These are phyloP conservation scores for Edolisoma coerulescens DNA, from an alignment of 2,113 vertebrate species.

Conservation along the genomic window DNA sequence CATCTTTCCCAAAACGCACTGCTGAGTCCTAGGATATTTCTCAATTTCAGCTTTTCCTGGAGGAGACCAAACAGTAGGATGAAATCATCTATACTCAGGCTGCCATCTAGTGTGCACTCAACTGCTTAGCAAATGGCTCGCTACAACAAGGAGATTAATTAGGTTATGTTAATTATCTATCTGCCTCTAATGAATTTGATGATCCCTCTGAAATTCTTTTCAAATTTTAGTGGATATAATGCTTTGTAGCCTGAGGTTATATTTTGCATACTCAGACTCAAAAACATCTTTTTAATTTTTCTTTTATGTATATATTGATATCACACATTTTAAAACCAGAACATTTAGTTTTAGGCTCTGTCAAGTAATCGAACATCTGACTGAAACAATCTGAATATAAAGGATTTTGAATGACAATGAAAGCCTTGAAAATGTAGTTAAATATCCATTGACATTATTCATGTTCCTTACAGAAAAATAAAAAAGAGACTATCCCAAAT, in stretches of 20 bases:
- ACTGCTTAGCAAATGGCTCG: background rate
- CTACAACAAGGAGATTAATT: background rate
- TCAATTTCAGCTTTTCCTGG: background rate
- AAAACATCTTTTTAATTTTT: slow-evolving; percentile 13
- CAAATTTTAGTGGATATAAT: background rate
- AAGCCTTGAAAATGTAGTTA: background rate
- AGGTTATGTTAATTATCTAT: background rate
- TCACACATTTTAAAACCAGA: background rate
- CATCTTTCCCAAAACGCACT: background rate
- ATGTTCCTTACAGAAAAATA: background rate
- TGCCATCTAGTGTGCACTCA: slow-evolving; percentile 62
- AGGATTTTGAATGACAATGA: background rate
- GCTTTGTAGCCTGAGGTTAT: background rate
- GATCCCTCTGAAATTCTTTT: background rate
- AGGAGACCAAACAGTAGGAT: background rate
- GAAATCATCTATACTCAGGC: background rate
- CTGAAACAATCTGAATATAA: background rate
- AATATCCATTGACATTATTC: background rate
- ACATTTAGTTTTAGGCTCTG: background rate
- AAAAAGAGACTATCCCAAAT: too few relatives aligned
- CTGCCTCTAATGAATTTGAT: background rate
- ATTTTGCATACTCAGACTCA: background rate
- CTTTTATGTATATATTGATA: background rate
- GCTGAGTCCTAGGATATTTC: background rate
- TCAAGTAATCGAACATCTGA: background rate